These are phyloP conservation scores for Poeciliopsis turrubarensis DNA, from an alignment of 2,113 vertebrate genomes.

Conservation along the genomic window DNA sequence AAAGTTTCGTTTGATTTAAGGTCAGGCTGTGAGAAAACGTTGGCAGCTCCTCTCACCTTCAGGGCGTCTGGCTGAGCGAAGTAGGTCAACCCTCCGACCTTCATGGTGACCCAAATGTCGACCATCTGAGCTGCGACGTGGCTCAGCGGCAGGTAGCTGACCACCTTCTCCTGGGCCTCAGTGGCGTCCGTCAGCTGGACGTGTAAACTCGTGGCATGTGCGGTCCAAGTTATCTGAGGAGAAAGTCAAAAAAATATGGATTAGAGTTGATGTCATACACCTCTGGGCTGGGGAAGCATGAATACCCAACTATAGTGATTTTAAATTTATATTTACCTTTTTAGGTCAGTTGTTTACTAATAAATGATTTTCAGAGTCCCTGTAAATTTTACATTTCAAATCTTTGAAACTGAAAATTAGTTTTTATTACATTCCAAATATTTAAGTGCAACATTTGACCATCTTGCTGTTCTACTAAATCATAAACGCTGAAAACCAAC, in stretches of 20 bases:
- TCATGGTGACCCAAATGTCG: constrained; percentile 89
- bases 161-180: constrained; percentile 81
- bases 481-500: too few species aligned
- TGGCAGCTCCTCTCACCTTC: constrained; percentile 81
- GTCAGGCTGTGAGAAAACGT: neutral
- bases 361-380: too few species aligned
- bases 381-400: too few species aligned
- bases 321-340: too few species aligned
- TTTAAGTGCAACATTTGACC: too few species aligned
- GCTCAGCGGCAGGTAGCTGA: constrained; percentile 96
- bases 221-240: constrained; percentile 88
- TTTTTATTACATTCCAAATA: too few species aligned
- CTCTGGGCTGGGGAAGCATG: too few species aligned
- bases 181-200: constrained; percentile 48
- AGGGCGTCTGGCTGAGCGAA: constrained; percentile 92
- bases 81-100: constrained; percentile 77
- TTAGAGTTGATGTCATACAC: too few species aligned
- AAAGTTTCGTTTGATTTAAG: neutral
- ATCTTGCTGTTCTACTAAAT: too few species aligned
- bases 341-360: too few species aligned
- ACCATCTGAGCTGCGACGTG: constrained; percentile 92
- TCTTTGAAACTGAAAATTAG: too few species aligned
- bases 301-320: too few species aligned
- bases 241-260: neutral
- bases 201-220: constrained; percentile 39